Base-by-base conservation (phyloP, 1,140 invertebrate species). In the Eulimnadia texana region DNA sequence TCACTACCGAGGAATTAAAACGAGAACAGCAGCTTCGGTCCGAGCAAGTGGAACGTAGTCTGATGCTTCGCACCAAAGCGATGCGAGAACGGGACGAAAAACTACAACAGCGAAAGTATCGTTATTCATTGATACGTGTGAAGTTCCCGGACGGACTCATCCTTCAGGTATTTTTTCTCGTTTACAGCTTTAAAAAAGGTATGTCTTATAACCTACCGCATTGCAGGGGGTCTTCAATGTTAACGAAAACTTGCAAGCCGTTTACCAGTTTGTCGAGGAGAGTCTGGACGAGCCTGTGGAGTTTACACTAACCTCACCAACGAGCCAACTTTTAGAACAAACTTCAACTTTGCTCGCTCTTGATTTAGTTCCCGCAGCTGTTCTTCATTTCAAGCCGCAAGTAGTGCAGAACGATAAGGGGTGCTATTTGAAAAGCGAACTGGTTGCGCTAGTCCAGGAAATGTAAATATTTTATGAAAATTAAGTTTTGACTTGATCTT, bases 41-140 rank as follows among this genome's bases (percentile, higher is more conserved):
- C n/a, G 86, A 92, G 72, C 81, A 80, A 25, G 77, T 88, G 16
- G 90, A 94, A 69, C 83, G 79, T 68, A 81, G 81, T 66, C 80
- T 86, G 67, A 85, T 90, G 77, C 71, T 97, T 1, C 76, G 88
- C 59, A 96, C 93, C 0, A 93, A 92, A 76, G 90, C 88, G 0
- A 94, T 95, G 88, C 72, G 91, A 13, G 91, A 95, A 72, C 85
- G 85, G 67, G 86, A 93, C 54, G 88, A 91, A 70, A 70, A 83
- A 61, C 73, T 83, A 57, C 85, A 86, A 69, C 78, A 86, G 66
- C 77, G 83, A 59, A 85, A 85, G 72, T 96, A 95, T 71, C 84
- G 84, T 67, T 97, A 85, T 70, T 80, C 85, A 3, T 73, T 94
- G 1, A 84, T 96, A 52, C 73, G 92, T 65, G 78, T 95, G 61